phyloP scores from a whole-genome alignment of 2,113 vertebrate species.

The Colaptes auratus region DNA sequence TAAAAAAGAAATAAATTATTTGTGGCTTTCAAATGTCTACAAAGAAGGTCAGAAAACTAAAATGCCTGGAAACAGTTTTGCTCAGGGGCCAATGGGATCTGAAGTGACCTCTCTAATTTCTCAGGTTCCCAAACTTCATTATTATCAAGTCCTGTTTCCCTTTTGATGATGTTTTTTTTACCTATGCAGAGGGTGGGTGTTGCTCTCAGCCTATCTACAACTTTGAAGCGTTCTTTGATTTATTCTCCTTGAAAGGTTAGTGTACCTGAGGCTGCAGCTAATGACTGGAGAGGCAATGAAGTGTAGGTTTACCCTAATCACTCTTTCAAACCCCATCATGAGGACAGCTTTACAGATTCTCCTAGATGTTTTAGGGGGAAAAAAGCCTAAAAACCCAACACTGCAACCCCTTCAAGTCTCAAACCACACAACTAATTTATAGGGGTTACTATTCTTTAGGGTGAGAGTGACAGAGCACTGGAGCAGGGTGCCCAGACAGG shows the following conservation, averaged over 20 bases:
- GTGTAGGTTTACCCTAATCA: not conserved
- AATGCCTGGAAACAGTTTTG: constrained; percentile 36
- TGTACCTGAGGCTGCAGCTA: constrained; percentile 21
- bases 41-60: constrained; percentile 48
- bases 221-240: constrained; percentile 32
- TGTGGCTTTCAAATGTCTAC: constrained; percentile 32
- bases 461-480: no score
- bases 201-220: constrained; percentile 7
- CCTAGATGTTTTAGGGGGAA: not conserved
- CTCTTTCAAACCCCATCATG: not conserved
- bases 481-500: no score
- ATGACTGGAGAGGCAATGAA: not conserved
- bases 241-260: constrained; percentile 19
- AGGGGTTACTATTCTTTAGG: no score
- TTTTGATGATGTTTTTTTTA: constrained; percentile 10
- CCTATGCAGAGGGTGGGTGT: not conserved
- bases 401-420: not conserved
- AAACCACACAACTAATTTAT: not conserved
- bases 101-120: constrained; percentile 28
- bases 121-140: constrained; percentile 9
- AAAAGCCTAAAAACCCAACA: not conserved
- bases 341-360: not conserved
- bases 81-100: not conserved
- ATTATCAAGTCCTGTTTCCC: not conserved
- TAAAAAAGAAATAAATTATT: constrained; percentile 28